These are phyloP conservation scores for Gasteruption jaculator DNA, from an alignment of 2,888 invertebrate species.

Conservation along the genomic window DNA sequence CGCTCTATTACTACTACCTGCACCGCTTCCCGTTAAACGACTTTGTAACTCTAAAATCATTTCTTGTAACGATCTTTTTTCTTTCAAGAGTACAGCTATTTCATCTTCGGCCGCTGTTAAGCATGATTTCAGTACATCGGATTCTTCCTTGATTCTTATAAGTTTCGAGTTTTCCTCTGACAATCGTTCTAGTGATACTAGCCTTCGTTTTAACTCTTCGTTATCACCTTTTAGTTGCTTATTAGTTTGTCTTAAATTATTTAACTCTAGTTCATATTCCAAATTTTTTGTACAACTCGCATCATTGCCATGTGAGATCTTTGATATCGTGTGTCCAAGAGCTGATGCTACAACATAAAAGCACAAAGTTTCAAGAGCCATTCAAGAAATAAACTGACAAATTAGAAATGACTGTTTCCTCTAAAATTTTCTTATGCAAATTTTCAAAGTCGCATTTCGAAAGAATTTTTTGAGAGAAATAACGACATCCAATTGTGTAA, in stretches of 20 bases:
- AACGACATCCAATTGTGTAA: no score
- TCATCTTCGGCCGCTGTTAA: conserved; percentile 72
- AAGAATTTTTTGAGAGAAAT: no score
- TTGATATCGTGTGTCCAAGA: no score
- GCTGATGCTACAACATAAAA: no score
- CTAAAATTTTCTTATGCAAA: no score
- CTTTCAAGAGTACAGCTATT: conserved; percentile 65
- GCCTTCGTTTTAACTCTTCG: conserved; percentile 60
- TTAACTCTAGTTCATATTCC: conserved; percentile 53
- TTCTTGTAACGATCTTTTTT: conserved; percentile 70
- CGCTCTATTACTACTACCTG: conserved; percentile 46
- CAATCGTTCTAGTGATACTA: conserved; percentile 58
- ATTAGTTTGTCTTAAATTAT: conserved; percentile 53
- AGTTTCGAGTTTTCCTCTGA: conserved; percentile 58
- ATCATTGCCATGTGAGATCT: no score
- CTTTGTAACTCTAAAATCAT: conserved; percentile 66
- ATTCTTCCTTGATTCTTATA: conserved; percentile 59
- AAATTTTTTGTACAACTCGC: conserved; percentile 36
- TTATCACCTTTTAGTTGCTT: conserved; percentile 60
- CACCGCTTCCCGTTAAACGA: conserved; percentile 45
- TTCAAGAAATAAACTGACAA: no score
- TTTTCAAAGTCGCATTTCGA: no score
- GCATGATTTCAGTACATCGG: conserved; percentile 58
- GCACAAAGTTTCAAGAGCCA: no score
- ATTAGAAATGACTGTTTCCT: no score